Conservation (phyloP, 2,888 invertebrate species). For the Diadegma fenestrale region DNA sequence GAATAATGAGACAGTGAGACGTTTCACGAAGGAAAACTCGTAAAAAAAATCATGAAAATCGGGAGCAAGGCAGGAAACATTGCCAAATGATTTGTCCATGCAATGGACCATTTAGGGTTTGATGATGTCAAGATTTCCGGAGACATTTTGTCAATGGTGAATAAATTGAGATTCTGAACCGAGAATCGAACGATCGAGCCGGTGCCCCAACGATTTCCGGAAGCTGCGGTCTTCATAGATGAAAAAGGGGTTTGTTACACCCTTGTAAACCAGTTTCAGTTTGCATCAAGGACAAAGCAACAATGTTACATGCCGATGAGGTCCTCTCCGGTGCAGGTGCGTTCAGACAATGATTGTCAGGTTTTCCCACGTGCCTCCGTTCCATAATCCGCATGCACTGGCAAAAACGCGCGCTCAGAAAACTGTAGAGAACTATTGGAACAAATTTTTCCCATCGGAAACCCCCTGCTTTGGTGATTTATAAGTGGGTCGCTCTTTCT, state of each 20-base stretch:
- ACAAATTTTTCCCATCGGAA: constrained; percentile 54
- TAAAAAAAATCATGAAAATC: not conserved
- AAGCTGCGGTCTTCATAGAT: constrained; percentile 8
- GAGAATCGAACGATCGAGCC: not conserved
- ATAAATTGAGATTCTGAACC: not conserved
- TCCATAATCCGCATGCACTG: not conserved
- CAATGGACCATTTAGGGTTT: not conserved
- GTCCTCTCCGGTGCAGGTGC: constrained; percentile 61
- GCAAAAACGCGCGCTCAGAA: constrained; percentile 27
- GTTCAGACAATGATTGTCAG: constrained; percentile 58
- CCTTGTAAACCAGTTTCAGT: constrained; percentile 29
- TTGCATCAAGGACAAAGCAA: constrained; percentile 27
- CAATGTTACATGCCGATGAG: constrained; percentile 9
- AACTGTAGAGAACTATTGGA: constrained; percentile 14
- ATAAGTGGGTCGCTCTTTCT: constrained; percentile 49
- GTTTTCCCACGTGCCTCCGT: constrained; percentile 64
- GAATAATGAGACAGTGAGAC: not conserved
- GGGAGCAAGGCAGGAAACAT: not conserved
- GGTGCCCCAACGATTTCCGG: constrained; percentile 13
- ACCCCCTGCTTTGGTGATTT: constrained; percentile 51
- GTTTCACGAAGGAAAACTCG: not conserved
- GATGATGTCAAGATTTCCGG: not conserved
- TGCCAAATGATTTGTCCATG: not conserved
- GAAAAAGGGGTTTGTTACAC: constrained; percentile 9
- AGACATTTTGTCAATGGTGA: not conserved